Percentiles rank a stretch among this genome's conserved stretches.
Conservation (phyloP, 2,888 invertebrate genomes). For the Noctua janthe region DNA sequence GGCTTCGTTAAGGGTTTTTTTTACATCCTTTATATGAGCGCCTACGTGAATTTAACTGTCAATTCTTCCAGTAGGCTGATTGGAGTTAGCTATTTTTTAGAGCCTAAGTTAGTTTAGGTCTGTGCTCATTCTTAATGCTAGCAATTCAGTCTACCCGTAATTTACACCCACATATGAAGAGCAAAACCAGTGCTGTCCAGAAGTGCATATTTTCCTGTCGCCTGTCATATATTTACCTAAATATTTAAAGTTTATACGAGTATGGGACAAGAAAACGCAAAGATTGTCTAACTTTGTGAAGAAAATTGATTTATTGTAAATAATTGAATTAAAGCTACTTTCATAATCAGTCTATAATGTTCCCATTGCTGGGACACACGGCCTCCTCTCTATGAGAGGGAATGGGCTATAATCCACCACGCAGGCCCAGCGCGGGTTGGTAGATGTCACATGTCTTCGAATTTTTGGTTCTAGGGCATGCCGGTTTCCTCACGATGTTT, state of each 20-base stretch:
- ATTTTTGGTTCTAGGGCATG: too few species aligned
- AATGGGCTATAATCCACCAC: too few species aligned
- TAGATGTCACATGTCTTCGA: too few species aligned
- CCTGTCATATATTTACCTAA: neutral
- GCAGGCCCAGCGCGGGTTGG: too few species aligned
- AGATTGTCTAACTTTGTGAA: neutral
- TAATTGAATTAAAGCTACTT: too few species aligned
- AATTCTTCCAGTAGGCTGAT: neutral
- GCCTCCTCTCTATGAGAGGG: too few species aligned
- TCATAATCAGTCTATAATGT: too few species aligned
- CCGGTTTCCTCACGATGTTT: too few species aligned
- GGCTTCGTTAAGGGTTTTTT: too few species aligned
- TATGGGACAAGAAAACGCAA: neutral
- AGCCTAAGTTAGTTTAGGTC: neutral
- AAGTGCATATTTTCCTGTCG: neutral
- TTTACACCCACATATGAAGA: neutral
- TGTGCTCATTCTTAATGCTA: neutral
- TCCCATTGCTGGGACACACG: too few species aligned
- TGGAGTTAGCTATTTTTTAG: neutral
- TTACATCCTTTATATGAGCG: neutral
- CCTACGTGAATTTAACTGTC: constrained; percentile 4
- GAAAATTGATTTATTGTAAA: too few species aligned
- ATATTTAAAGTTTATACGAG: neutral
- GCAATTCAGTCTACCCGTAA: neutral
- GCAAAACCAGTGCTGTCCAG: neutral